A percentile compares a stretch with the other conserved stretches of the same genome.
Conservation (phyloP, 2,797 vertebrate genomes). For the Aeoliscus strigatus region DNA sequence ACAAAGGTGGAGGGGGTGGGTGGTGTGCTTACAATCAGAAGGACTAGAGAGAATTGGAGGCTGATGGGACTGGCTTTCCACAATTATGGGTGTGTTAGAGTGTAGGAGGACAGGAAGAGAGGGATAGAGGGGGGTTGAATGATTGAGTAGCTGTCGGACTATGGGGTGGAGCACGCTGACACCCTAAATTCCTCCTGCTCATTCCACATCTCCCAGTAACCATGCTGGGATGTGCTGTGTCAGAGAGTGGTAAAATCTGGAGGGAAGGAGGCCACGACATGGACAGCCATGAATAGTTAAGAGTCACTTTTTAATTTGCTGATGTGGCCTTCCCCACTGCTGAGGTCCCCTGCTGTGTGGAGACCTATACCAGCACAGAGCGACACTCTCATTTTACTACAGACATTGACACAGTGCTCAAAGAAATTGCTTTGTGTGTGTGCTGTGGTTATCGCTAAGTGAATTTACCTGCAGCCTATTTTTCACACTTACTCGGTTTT, state of each 20-base stretch:
- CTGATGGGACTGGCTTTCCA: conserved; percentile 39
- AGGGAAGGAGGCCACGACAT: conserved; percentile 19
- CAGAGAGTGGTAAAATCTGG: conserved; percentile 33
- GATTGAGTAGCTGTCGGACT: conserved; percentile 31
- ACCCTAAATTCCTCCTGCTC: conserved; percentile 58
- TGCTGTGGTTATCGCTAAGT: conserved; percentile 17
- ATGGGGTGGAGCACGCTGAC: conserved; percentile 39
- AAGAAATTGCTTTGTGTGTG: conserved; percentile 14
- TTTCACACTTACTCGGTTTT: conserved; percentile 38
- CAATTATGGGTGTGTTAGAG: conserved; percentile 50
- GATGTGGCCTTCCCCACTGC: conserved; percentile 9
- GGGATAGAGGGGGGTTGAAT: conserved; percentile 4
- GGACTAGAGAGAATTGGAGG: conserved; percentile 50
- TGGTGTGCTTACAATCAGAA: conserved; percentile 61
- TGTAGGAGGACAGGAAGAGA: conserved; percentile 22
- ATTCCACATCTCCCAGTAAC: conserved; percentile 51
- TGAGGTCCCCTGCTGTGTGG: not conserved
- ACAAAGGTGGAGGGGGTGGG: conserved; percentile 63
- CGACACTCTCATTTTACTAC: conserved; percentile 7
- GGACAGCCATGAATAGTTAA: conserved; percentile 41
- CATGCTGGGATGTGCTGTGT: conserved; percentile 50
- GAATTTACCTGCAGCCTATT: conserved; percentile 23
- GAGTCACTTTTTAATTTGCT: conserved; percentile 58
- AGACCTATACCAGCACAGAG: conserved; percentile 11
- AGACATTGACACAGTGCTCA: too few species aligned